Evolutionary conservation across 1,140 invertebrate genomes (phyloP).

Genomic region (Formica selysi): DNA sequence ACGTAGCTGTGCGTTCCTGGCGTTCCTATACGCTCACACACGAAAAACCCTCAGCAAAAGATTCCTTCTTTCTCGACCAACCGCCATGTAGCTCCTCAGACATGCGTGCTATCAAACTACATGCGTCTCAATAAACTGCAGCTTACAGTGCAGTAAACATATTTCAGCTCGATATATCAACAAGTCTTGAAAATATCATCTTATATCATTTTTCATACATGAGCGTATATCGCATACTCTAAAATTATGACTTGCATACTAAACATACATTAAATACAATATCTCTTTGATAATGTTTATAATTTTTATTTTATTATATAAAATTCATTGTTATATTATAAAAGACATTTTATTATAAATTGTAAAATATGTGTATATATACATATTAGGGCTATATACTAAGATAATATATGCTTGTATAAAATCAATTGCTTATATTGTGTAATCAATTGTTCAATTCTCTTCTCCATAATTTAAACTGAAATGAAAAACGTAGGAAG

Average conservation of each 20-base stretch:
- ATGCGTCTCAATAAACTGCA: neutral
- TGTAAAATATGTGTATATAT: too few relatives aligned
- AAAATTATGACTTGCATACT: conserved; percentile 12
- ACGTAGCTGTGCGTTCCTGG: conserved; percentile 49
- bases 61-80: conserved; percentile 68
- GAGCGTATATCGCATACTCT: neutral
- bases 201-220: neutral
- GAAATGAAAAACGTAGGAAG: neutral
- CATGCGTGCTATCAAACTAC: conserved; percentile 63
- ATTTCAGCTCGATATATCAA: neutral
- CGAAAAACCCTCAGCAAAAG: conserved; percentile 58
- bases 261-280: neutral
- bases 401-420: neutral
- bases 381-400: too few relatives aligned
- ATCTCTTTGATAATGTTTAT: neutral
- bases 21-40: conserved; percentile 66
- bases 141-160: conserved; percentile 2
- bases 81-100: conserved; percentile 47
- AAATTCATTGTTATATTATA: neutral
- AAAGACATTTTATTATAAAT: neutral
- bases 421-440: neutral
- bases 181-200: neutral
- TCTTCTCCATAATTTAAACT: neutral
- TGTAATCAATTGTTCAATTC: neutral
- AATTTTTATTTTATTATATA: neutral